Conservation (phyloP, 2,888 invertebrate species). For the Choreutis nemorana region DNA sequence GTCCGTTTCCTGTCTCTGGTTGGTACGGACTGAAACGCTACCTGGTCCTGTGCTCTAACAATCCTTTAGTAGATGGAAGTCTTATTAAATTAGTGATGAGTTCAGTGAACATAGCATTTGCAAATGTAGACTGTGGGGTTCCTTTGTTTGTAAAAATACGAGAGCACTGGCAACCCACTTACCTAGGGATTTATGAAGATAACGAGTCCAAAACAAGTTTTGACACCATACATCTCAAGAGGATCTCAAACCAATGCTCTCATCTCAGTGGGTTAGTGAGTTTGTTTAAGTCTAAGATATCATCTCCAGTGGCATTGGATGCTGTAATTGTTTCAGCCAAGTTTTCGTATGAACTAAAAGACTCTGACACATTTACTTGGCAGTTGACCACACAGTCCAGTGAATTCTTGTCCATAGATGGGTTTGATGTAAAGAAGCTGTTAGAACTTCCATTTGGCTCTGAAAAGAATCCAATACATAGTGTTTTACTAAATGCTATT, state of each 20-base stretch:
- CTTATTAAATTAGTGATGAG: constrained; percentile 81
- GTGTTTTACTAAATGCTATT: constrained; percentile 78
- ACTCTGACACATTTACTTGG: constrained; percentile 70
- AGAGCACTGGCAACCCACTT: constrained; percentile 82
- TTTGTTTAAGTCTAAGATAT: constrained; percentile 89
- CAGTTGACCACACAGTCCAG: constrained; percentile 55
- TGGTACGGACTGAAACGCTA: constrained; percentile 89
- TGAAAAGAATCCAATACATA: constrained; percentile 80
- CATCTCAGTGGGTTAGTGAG: constrained; percentile 85
- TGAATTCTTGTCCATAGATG: constrained; percentile 56
- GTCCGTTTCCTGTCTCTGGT: constrained; percentile 68
- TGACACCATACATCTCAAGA: constrained; percentile 87
- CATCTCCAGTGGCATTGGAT: constrained; percentile 68
- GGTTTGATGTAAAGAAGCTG: constrained; percentile 53
- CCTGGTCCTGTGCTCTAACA: constrained; percentile 75
- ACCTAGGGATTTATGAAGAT: constrained; percentile 81
- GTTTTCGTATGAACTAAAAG: constrained; percentile 75
- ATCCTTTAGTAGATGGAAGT: constrained; percentile 71
- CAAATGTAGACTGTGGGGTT: constrained; percentile 80
- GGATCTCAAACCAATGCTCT: constrained; percentile 80
- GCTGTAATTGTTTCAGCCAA: constrained; percentile 77
- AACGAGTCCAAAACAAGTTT: constrained; percentile 82
- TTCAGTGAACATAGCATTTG: constrained; percentile 82
- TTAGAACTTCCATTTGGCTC: constrained; percentile 83
- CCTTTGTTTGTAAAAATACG: constrained; percentile 89